Evolutionary conservation across 2,113 vertebrate genomes (phyloP).

Genomic region (Centrocercus urophasianus): DNA sequence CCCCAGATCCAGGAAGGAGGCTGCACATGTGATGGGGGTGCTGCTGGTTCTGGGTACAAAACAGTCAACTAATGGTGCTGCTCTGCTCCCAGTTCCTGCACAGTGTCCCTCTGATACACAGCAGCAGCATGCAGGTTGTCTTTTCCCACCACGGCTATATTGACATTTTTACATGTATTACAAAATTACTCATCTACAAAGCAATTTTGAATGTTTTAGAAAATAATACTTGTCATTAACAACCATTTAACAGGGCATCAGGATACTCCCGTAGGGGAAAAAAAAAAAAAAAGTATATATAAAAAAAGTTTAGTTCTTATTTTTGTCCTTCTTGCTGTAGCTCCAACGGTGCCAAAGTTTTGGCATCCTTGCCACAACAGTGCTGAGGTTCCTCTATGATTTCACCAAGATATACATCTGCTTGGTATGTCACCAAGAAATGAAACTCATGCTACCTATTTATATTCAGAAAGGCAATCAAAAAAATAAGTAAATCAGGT

Average conservation of each 20-base stretch:
- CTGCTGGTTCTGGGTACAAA: not conserved
- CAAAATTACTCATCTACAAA: not conserved
- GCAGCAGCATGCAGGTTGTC: not conserved
- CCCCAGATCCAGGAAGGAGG: not conserved
- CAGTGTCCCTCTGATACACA: not conserved
- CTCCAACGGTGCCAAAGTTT: not conserved
- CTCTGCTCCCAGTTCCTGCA: not conserved
- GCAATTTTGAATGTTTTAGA: not conserved
- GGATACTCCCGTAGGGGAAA: not conserved
- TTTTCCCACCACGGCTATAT: not conserved
- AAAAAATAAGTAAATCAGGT: accelerated
- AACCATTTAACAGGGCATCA: not conserved
- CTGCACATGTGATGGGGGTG: accelerated
- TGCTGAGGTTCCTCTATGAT: not conserved
- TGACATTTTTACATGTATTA: not conserved
- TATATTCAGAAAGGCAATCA: not conserved
- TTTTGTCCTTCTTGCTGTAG: not conserved
- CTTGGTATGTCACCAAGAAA: not conserved
- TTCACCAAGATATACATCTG: not conserved
- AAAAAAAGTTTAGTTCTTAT: not conserved
- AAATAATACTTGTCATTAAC: not conserved
- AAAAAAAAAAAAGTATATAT: not conserved
- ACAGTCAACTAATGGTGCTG: not conserved
- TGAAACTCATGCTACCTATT: not conserved
- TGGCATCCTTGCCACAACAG: slow-evolving; percentile 6